These are phyloP conservation scores for Strigamia transsilvanica DNA, from an alignment of 2,888 invertebrate species.

Conservation along the genomic window DNA sequence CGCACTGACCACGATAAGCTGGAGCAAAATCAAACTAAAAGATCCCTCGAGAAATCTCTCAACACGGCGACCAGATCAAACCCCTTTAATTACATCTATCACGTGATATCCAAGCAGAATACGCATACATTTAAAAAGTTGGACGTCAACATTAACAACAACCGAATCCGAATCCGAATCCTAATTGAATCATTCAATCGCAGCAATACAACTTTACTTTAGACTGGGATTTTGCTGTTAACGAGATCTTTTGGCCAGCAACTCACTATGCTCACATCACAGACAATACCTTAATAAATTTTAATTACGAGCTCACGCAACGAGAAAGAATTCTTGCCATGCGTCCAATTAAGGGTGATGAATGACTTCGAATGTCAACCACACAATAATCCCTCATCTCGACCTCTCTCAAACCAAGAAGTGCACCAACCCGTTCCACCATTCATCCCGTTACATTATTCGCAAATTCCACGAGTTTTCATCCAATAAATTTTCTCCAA, in stretches of 20 bases:
- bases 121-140: not conserved
- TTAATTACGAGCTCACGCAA: constrained; percentile 52
- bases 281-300: constrained; percentile 54
- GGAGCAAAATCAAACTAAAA: constrained; percentile 27
- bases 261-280: constrained; percentile 46
- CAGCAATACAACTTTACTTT: not conserved
- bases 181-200: constrained; percentile 10
- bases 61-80: not conserved
- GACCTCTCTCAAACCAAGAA: constrained; percentile 14
- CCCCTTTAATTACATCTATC: not conserved
- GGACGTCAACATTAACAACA: not conserved
- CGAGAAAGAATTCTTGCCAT: constrained; percentile 53
- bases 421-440: not conserved
- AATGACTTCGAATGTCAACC: constrained; percentile 53
- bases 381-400: constrained; percentile 51
- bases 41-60: constrained; percentile 2
- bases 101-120: not conserved
- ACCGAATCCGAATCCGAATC: not conserved
- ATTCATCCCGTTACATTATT: constrained; percentile 12
- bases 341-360: constrained; percentile 53
- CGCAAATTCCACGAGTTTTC: constrained; percentile 14
- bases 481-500: not conserved
- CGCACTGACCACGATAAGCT: constrained; percentile 13
- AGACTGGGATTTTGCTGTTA: constrained; percentile 34
- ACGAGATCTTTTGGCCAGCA: constrained; percentile 48